phyloP scores from a whole-genome alignment of 2,113 vertebrate genomes.

The Dascyllus trimaculatus region DNA sequence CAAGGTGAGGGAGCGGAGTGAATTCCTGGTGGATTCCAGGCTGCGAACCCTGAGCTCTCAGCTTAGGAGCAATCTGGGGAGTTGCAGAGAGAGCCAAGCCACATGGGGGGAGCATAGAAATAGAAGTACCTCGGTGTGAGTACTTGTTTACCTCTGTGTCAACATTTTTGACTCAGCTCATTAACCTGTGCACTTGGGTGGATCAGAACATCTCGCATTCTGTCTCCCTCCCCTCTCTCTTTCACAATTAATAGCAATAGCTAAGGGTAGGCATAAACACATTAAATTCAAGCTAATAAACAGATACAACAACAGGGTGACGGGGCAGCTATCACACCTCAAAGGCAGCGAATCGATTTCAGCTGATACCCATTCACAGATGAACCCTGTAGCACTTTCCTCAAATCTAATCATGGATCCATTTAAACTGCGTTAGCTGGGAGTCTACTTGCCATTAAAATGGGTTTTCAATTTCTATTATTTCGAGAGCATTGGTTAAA shows the following conservation, averaged over 20 bases:
- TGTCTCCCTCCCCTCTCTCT: constrained; percentile 13
- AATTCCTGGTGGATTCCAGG: constrained; percentile 65
- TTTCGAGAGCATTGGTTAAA: constrained; percentile 67
- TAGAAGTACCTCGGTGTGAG: constrained; percentile 71
- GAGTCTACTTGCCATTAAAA: constrained; percentile 68
- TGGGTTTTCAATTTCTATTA: constrained; percentile 74
- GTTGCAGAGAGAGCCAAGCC: constrained; percentile 48
- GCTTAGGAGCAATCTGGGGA: constrained; percentile 59
- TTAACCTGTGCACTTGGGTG: constrained; percentile 75
- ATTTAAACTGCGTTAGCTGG: constrained; percentile 69
- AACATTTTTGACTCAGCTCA: constrained; percentile 78
- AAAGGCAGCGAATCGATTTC: constrained; percentile 66
- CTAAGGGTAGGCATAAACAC: constrained; percentile 37
- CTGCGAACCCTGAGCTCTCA: constrained; percentile 62
- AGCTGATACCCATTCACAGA: constrained; percentile 68
- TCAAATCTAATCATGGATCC: constrained; percentile 74
- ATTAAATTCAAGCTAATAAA: constrained; percentile 53
- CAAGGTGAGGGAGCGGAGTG: constrained; percentile 59
- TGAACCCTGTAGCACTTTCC: constrained; percentile 72
- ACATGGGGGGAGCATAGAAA: constrained; percentile 67
- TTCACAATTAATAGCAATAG: constrained; percentile 66
- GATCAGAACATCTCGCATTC: constrained; percentile 29
- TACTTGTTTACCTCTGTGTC: constrained; percentile 83
- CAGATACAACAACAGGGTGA: constrained; percentile 42
- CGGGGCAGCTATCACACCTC: constrained; percentile 59